Evolutionary conservation across 1,140 invertebrate genomes (phyloP).

Genomic region (Drosophila tropicalis): DNA sequence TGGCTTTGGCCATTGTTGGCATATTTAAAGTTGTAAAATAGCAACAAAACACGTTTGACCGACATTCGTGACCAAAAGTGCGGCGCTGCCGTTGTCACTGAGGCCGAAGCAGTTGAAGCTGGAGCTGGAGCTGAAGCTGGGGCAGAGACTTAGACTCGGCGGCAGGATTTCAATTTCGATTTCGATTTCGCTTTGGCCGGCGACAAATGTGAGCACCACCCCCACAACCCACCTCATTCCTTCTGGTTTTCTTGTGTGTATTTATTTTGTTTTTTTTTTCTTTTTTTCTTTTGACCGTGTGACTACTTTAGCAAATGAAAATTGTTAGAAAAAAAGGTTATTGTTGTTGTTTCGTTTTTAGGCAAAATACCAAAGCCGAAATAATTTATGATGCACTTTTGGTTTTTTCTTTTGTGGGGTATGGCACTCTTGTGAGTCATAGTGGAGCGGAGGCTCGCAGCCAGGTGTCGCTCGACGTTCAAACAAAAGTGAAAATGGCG

Average conservation of each 20-base stretch:
- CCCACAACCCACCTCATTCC: conserved; percentile 7
- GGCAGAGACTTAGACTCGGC: background rate
- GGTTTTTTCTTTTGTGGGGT: conserved; percentile 9
- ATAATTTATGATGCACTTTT: conserved; percentile 81
- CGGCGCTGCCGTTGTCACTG: conserved; percentile 56
- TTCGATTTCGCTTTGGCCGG: conserved; percentile 71
- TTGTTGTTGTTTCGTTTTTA: conserved; percentile 17
- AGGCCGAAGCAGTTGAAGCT: conserved; percentile 10
- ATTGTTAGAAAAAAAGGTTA: conserved; percentile 62
- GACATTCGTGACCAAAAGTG: conserved; percentile 78
- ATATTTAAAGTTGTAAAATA: conserved; percentile 82
- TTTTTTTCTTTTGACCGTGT: conserved; percentile 57
- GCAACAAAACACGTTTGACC: conserved; percentile 80
- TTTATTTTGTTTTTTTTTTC: background rate
- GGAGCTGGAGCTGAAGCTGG: conserved; percentile 16
- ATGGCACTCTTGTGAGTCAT: conserved; percentile 60
- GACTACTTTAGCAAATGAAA: conserved; percentile 81
- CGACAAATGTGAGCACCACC: conserved; percentile 65
- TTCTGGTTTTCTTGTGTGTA: background rate
- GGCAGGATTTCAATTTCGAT: conserved; percentile 76
- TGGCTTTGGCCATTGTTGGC: conserved; percentile 70
- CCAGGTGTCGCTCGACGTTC: conserved; percentile 69
- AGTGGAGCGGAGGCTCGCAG: conserved; percentile 29
- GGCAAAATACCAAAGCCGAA: conserved; percentile 54
- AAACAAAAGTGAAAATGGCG: conserved; percentile 73